Evolutionary conservation across 2,113 vertebrate species (phyloP), one percentile per base, ranked within the genome.

Genomic region (Protobothrops mucrosquamatus): DNA sequence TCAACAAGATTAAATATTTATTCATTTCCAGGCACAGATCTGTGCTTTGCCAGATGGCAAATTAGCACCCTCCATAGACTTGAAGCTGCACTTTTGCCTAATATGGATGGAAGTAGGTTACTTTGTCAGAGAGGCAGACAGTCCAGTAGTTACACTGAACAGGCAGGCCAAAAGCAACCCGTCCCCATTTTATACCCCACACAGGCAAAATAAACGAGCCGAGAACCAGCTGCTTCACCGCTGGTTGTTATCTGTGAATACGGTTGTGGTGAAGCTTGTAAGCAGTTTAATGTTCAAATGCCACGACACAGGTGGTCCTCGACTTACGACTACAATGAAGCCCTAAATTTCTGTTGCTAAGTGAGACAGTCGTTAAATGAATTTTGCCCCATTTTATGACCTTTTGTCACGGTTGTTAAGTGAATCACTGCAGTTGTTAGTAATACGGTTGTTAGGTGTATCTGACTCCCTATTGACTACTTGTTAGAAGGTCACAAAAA

Each of bases 1-100:
- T 52, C 87, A 92, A 29, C 29, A 4, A 85, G 29, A 90, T 89
- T 59, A 61, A 92, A 88, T 92, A 92, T 88, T 88, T 89, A 56
- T 74, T 69, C 29, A 34, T 57, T 52, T 74, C 57, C 74, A 90
- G 85, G 88, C 88, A n/a, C 86, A 74, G 29, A 64, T 74, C n/a
- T 74, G 46, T 52, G 39, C 56, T 34, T 48, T 56, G 43, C 29
- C 88, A 90, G 92, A 90, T 86, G 88, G 59, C 39, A 59, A 52
- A 93, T 90, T 86, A 59, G 55, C 46, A 29, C 22, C 56, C 43
- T 90, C 57, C 6, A 23, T 48, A n/a, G 87, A 87, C 15, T 55
- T 88, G 29, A 89, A 90, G 69, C 69, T 51, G 54, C 12, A 57
- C 54, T 59, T 92, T 59, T 89, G 85, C 85, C 43, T 57, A 85